Evolutionary conservation across 2,797 vertebrate genomes (phyloP).

Genomic region (Characodon lateralis): DNA sequence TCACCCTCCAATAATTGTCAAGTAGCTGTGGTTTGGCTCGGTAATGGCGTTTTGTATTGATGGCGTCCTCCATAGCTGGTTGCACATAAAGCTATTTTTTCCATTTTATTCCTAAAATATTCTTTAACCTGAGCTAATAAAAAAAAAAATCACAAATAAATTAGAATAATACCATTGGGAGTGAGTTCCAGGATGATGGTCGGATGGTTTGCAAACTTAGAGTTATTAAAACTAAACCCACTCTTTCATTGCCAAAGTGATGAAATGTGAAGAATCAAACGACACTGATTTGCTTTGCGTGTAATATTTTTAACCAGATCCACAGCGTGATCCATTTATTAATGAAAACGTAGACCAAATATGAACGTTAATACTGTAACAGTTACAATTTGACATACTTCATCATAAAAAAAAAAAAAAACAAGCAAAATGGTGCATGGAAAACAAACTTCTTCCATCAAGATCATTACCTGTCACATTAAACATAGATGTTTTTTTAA

Average conservation of each 20-base stretch:
- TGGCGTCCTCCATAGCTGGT: not conserved
- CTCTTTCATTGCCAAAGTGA: not conserved
- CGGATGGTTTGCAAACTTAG: not conserved
- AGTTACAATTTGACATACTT: not conserved
- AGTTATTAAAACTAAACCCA: not conserved
- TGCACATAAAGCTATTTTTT: not conserved
- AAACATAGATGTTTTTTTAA: constrained; percentile 11
- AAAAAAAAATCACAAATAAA: not conserved
- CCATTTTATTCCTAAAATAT: not conserved
- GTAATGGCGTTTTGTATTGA: not conserved
- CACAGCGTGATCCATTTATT: constrained; percentile 64
- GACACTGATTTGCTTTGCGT: not conserved
- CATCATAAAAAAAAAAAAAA: constrained; percentile 23
- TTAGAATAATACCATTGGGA: not conserved
- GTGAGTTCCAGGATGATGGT: not conserved
- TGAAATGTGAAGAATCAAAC: not conserved
- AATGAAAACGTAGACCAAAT: constrained; percentile 38
- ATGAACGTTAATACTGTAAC: constrained; percentile 34
- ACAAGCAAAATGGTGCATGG: constrained; percentile 22
- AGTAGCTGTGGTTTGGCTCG: not conserved
- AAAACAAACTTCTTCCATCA: constrained; percentile 12
- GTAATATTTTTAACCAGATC: constrained; percentile 20
- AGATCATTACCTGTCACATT: constrained; percentile 12
- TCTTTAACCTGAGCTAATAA: not conserved
- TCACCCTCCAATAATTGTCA: not conserved